phyloP scores from a whole-genome alignment of 2,888 invertebrate genomes.

The Lochmaea capreae region DNA sequence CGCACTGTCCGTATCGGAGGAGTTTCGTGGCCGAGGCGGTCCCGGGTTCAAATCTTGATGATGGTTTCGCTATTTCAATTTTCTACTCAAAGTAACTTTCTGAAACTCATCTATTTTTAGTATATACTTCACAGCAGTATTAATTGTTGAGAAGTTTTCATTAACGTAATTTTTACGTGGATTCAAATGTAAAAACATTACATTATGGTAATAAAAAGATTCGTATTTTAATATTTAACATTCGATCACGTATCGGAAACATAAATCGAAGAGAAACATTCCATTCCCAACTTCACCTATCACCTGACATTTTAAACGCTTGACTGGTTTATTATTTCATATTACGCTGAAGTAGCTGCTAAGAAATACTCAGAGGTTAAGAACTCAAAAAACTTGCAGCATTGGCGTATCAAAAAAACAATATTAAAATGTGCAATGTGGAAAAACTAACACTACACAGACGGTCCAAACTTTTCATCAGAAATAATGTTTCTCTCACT shows the following conservation, averaged over 20 bases:
- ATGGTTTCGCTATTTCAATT: too few relatives aligned
- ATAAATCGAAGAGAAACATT: constrained; percentile 6
- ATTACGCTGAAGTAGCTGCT: neutral
- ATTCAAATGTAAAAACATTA: neutral
- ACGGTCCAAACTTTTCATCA: too few relatives aligned
- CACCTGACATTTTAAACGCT: constrained; percentile 1
- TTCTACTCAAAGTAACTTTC: too few relatives aligned
- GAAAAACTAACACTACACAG: too few relatives aligned
- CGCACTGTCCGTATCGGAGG: too few relatives aligned
- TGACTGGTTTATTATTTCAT: constrained; percentile 1
- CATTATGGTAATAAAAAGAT: neutral
- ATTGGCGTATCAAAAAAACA: neutral
- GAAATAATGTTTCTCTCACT: too few relatives aligned
- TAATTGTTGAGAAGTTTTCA: neutral
- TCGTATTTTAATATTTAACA: neutral
- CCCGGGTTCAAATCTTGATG: too few relatives aligned
- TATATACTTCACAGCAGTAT: too few relatives aligned
- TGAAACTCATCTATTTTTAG: too few relatives aligned
- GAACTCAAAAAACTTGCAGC: neutral
- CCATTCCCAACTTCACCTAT: constrained; percentile 8
- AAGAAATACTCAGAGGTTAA: constrained; percentile 1
- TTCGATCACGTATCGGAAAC: constrained; percentile 6
- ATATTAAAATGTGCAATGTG: neutral
- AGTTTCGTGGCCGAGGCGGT: too few relatives aligned
- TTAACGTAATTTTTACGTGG: neutral